These are phyloP conservation scores for Tortrix viridana DNA, from an alignment of 2,888 invertebrate genomes.

Conservation along the genomic window DNA sequence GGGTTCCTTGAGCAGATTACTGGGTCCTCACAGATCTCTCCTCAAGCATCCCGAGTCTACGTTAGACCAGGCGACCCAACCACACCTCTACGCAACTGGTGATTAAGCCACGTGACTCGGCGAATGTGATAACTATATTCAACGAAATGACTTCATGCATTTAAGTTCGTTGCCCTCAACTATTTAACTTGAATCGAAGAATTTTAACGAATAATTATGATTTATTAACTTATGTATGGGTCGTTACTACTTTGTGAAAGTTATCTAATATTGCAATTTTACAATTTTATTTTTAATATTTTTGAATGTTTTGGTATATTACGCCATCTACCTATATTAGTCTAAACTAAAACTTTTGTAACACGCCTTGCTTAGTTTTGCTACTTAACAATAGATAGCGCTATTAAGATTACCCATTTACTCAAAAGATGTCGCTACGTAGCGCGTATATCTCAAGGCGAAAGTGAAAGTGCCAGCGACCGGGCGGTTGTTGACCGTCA, in stretches of 20 bases:
- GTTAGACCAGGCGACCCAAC: background rate
- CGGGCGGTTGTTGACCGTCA: slow-evolving; percentile 79
- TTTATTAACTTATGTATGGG: no score
- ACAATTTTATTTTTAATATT: no score
- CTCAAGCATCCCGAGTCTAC: background rate
- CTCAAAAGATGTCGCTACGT: slow-evolving; percentile 26
- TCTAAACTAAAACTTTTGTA: background rate
- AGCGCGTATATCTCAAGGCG: slow-evolving; percentile 22
- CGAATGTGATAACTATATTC: background rate
- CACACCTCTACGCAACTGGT: background rate
- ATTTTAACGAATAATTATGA: no score
- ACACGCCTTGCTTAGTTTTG: slow-evolving; percentile 11
- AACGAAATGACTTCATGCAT: slow-evolving; percentile 3
- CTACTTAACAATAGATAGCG: slow-evolving; percentile 52
- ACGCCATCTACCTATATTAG: background rate
- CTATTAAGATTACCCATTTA: background rate
- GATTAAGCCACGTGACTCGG: no score
- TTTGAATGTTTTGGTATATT: no score
- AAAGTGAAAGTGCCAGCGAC: slow-evolving; percentile 76
- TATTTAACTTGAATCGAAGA: background rate
- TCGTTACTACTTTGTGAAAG: no score
- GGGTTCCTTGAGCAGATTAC: background rate
- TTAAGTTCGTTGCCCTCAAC: background rate
- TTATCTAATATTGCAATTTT: no score
- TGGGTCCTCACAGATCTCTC: background rate